These are phyloP conservation scores for Drosophila kohkoa DNA, from an alignment of 1,140 invertebrate species.

Conservation along the genomic window DNA sequence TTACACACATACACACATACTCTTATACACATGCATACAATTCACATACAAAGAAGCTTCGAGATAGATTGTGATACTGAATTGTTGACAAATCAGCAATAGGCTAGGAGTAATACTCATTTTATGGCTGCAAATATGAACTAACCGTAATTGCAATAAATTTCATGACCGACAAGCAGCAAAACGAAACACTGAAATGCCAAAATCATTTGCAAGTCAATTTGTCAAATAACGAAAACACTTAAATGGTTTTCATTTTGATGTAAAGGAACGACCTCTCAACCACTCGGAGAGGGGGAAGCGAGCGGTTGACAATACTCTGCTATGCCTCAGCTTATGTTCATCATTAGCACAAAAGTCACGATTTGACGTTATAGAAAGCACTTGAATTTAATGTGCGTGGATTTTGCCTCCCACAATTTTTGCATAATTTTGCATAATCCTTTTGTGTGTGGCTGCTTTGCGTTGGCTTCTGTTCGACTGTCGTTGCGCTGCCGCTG, in stretches of 20 bases:
- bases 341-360: conserved; percentile 77
- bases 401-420: conserved; percentile 63
- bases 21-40: conserved; percentile 21
- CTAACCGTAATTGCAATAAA: conserved; percentile 50
- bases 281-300: neutral
- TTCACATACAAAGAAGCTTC: neutral
- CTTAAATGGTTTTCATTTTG: conserved; percentile 31
- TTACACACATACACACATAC: conserved; percentile 45
- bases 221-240: conserved; percentile 70
- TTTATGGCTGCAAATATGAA: conserved; percentile 60
- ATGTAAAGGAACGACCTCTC: conserved; percentile 6
- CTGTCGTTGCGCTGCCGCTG: conserved; percentile 3
- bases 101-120: conserved; percentile 11
- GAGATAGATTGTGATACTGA: conserved; percentile 2
- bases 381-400: conserved; percentile 83
- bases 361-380: conserved; percentile 83
- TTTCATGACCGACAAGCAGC: conserved; percentile 26
- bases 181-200: conserved; percentile 37
- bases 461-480: conserved; percentile 4
- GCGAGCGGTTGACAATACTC: conserved; percentile 9
- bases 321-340: conserved; percentile 26
- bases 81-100: conserved; percentile 45
- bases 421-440: conserved; percentile 81
- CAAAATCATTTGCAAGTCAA: conserved; percentile 76
- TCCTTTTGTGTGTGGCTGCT: conserved; percentile 61